A percentile compares a stretch with the other conserved stretches of the same genome.
These are phyloP conservation scores for Encarsia formosa DNA, from an alignment of 2,888 invertebrate species.

Conservation along the genomic window DNA sequence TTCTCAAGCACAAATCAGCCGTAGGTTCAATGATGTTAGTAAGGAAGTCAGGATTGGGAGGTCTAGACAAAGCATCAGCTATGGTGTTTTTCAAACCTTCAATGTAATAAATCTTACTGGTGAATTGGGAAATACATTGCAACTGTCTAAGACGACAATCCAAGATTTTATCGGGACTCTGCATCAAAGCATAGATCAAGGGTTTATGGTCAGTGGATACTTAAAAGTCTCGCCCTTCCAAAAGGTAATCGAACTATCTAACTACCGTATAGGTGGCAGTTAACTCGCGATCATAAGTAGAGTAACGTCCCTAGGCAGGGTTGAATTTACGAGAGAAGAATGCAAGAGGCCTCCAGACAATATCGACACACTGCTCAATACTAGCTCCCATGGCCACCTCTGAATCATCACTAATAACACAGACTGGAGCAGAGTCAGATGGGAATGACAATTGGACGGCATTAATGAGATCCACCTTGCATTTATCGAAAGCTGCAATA, in stretches of 20 bases:
- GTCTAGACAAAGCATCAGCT: slow-evolving; percentile 9
- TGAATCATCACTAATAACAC: neutral
- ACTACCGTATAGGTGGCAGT: neutral
- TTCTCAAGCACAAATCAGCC: neutral
- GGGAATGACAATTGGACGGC: neutral
- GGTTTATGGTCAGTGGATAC: no score
- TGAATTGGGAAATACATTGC: neutral
- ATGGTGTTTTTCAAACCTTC: slow-evolving; percentile 8
- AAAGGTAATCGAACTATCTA: no score
- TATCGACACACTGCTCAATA: neutral
- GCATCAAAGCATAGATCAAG: slow-evolving; percentile 28
- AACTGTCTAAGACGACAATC: neutral
- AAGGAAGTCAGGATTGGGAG: no score
- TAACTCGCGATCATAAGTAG: neutral
- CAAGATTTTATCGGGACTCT: neutral
- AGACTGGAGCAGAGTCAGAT: neutral
- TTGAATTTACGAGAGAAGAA: neutral
- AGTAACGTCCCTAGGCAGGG: neutral
- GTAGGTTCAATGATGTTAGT: neutral
- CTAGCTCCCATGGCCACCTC: neutral
- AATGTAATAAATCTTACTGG: slow-evolving; percentile 13
- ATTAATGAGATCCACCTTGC: neutral
- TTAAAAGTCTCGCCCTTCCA: slow-evolving; percentile 1
- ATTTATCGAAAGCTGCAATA: neutral
- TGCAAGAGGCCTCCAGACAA: neutral